Conservation (phyloP, 2,797 vertebrate species). For the Pseudochromis fuscus region DNA sequence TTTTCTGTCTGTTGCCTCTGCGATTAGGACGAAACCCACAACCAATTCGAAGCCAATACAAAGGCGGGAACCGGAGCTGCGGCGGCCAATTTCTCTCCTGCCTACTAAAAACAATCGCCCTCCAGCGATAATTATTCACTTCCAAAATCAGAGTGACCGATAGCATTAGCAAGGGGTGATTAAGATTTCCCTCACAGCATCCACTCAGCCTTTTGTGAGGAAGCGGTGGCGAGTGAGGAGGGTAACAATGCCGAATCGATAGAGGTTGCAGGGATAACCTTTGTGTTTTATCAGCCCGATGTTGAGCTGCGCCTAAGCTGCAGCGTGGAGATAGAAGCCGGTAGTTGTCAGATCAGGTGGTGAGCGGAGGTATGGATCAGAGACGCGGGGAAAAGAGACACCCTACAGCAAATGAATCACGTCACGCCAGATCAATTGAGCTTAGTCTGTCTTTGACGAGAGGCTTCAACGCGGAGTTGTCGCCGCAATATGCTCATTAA, state of each 20-base stretch:
- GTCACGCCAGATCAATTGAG: slow-evolving; percentile 73
- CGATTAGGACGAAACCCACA: slow-evolving; percentile 31
- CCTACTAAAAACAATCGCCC: slow-evolving; percentile 47
- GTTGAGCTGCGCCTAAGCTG: slow-evolving; percentile 58
- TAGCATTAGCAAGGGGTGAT: slow-evolving; percentile 61
- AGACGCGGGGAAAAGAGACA: slow-evolving; percentile 47
- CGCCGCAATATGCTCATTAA: slow-evolving; percentile 70
- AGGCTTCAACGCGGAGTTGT: slow-evolving; percentile 53
- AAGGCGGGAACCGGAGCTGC: slow-evolving; percentile 20
- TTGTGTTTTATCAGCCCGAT: slow-evolving; percentile 77
- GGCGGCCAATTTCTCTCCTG: slow-evolving; percentile 35
- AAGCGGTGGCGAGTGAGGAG: slow-evolving; percentile 65
- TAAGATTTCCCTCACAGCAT: slow-evolving; percentile 73
- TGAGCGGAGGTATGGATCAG: slow-evolving; percentile 72
- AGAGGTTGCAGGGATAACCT: slow-evolving; percentile 74
- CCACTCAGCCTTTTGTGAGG: slow-evolving; percentile 46
- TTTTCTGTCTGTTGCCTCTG: slow-evolving; percentile 47
- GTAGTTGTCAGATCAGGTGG: slow-evolving; percentile 62
- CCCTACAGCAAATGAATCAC: slow-evolving; percentile 76
- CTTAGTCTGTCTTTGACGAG: slow-evolving; percentile 64
- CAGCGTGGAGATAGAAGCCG: slow-evolving; percentile 42
- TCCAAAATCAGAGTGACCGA: slow-evolving; percentile 55
- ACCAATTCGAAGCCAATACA: slow-evolving; percentile 33
- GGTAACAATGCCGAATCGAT: slow-evolving; percentile 76
- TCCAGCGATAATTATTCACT: slow-evolving; percentile 57